These are phyloP conservation scores for Temnothorax curvispinosus DNA, from an alignment of 1,140 invertebrate species.

Conservation along the genomic window DNA sequence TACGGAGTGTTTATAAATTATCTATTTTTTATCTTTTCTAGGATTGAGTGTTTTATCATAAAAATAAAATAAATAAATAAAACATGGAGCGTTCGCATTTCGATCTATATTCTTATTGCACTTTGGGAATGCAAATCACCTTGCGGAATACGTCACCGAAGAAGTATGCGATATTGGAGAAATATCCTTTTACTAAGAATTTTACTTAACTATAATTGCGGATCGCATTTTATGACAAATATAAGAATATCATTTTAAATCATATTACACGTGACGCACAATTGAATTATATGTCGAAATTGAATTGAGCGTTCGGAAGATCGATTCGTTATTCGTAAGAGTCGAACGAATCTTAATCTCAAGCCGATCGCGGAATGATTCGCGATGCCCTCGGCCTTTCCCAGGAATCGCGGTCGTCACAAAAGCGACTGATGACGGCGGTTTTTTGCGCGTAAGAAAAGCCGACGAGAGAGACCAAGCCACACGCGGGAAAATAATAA, in stretches of 20 bases:
- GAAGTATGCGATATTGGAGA: background rate
- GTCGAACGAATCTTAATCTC: background rate
- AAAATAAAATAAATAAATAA: background rate
- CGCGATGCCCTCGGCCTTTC: background rate
- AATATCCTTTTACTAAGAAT: background rate
- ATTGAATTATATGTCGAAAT: background rate
- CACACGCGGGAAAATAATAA: constrained; percentile 69
- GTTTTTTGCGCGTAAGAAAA: constrained; percentile 40
- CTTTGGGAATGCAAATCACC: background rate
- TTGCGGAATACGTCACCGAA: background rate
- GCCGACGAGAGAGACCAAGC: constrained; percentile 4
- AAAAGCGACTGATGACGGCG: background rate
- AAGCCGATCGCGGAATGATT: background rate
- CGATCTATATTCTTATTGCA: background rate
- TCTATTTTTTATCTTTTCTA: background rate
- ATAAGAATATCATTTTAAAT: background rate
- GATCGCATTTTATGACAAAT: background rate
- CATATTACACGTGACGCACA: background rate
- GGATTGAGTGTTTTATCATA: background rate
- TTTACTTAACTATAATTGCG: background rate
- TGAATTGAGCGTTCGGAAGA: too few species aligned
- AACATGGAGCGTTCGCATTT: background rate
- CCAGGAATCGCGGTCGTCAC: background rate
- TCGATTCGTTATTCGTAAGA: background rate
- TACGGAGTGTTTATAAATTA: background rate